A percentile compares a stretch with the other conserved stretches of the same genome.
Conservation (phyloP, 2,888 invertebrate species). For the Protophormia terraenovae region DNA sequence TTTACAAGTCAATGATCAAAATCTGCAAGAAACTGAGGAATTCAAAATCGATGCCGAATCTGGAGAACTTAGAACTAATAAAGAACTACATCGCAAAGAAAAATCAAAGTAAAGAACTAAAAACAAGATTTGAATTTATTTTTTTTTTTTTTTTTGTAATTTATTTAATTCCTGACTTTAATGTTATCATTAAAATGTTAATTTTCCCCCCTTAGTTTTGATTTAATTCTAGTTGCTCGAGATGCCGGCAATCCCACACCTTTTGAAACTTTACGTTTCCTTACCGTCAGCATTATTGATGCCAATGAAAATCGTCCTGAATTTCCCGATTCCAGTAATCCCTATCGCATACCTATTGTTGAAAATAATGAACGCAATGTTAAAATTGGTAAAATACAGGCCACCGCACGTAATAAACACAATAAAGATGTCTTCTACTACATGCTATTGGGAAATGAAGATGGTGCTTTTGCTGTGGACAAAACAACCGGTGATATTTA, state of each 20-base stretch:
- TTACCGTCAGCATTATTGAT: slow-evolving; percentile 89
- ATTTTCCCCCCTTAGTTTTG: slow-evolving; percentile 73
- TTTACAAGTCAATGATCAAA: slow-evolving; percentile 86
- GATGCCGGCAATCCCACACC: slow-evolving; percentile 92
- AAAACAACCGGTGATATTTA: slow-evolving; percentile 90
- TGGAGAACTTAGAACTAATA: slow-evolving; percentile 91
- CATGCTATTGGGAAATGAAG: slow-evolving; percentile 89
- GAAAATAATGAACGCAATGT: slow-evolving; percentile 87
- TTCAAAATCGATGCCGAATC: slow-evolving; percentile 90
- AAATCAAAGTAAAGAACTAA: slow-evolving; percentile 83
- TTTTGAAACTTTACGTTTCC: slow-evolving; percentile 88
- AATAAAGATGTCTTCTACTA: slow-evolving; percentile 93
- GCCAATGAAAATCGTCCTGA: slow-evolving; percentile 91
- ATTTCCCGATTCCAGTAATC: slow-evolving; percentile 85
- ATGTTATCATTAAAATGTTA: too few relatives aligned
- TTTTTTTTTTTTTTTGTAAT: too few relatives aligned
- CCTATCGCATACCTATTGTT: slow-evolving; percentile 86
- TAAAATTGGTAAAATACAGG: slow-evolving; percentile 84
- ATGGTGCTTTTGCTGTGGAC: slow-evolving; percentile 89
- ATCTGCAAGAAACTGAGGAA: slow-evolving; percentile 90
- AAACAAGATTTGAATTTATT: too few relatives aligned
- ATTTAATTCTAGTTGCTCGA: slow-evolving; percentile 90
- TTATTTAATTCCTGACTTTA: too few relatives aligned
- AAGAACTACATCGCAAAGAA: slow-evolving; percentile 89
- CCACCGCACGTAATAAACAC: slow-evolving; percentile 86